A percentile compares a stretch with the other conserved stretches of the same genome.
Evolutionary conservation across 1,140 invertebrate species (phyloP).

Genomic region (Diplogasteroides magnus): DNA sequence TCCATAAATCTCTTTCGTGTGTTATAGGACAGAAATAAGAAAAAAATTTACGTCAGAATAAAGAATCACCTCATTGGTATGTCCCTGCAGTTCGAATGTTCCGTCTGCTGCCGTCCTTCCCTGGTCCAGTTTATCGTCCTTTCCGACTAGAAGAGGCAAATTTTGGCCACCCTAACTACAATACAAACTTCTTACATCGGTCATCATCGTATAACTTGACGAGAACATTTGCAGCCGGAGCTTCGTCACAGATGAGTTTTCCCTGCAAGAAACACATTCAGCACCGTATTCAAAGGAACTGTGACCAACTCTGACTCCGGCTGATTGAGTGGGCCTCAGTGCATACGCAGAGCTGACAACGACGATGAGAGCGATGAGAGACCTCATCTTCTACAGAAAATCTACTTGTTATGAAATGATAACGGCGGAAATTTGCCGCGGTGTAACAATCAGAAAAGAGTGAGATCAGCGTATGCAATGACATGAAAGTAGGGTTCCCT

Average conservation of each 20-base stretch:
- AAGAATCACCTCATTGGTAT: conserved; percentile 1
- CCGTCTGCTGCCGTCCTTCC: conserved; percentile 11
- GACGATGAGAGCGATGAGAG: conserved; percentile 16
- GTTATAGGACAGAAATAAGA: background rate
- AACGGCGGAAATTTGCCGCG: no score
- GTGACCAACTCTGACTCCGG: conserved; percentile 24
- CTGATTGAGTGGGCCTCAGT: conserved; percentile 25
- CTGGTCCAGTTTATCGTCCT: background rate
- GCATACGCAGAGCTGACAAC: conserved; percentile 10
- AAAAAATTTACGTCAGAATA: conserved; percentile 6
- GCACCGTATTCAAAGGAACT: background rate
- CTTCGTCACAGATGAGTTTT: conserved; percentile 26
- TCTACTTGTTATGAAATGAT: no score
- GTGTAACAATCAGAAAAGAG: no score
- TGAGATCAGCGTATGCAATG: no score
- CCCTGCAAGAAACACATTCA: conserved; percentile 9
- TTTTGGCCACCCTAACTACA: no score
- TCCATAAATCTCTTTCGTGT: background rate
- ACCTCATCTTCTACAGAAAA: no score
- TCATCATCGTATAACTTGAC: conserved; percentile 31
- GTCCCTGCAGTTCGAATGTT: conserved; percentile 15
- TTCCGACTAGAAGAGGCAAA: background rate
- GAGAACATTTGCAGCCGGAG: conserved; percentile 24
- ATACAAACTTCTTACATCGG: no score
- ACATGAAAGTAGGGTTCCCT: no score